Evolutionary conservation across 2,113 vertebrate genomes (phyloP), one percentile per base, ranked within the genome.

Genomic region (Ellobius talpinus): DNA sequence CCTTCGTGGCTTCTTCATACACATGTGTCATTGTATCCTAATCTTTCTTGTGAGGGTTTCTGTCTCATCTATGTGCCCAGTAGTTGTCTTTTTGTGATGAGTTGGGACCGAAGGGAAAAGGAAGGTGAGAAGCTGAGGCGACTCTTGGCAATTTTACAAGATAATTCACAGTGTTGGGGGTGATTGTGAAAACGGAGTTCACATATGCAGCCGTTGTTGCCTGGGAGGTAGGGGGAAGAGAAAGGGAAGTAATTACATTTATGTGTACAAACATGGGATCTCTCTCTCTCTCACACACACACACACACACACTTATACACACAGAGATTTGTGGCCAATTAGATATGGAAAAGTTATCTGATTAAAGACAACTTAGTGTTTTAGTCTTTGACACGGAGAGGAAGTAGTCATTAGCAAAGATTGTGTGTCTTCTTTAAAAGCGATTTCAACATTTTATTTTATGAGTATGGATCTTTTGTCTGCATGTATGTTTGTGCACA

Each of bases 341-440:
- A 47, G 19, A 19, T 90, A 85, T n/a, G 70, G 68, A 58, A 89
- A 87, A 92, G 76, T 31, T 17, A 2, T 94, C 65, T 73, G n/a
- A 79, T 63, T 12, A 86, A 82, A 87, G 77, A 63, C 29, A 92
- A 66, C 21, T 10, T 12, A 47, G 5, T 58, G 50, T 93, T 92
- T 89, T 52, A 19, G 58, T 66, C 82, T 91, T 70, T 29, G 84
- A 36, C 91, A 73, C 72, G 29, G 45, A 86, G 47, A 92, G 77
- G 87, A 88, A 33, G 70, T 65, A 42, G 31, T 86, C 26, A 26
- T 66, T 88, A 77, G 42, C 68, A 79, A 94, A 91, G 84, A 79
- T 26, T n/a, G 9, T 36, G 21, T 81, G 36, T 42, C 63, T 85
- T 91, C 78, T 78, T 47, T 17, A 31, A 31, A 85, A 85, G 16